A percentile compares a stretch with the other conserved stretches of the same genome.
Conservation (phyloP, 2,888 invertebrate species). For the Brachyopa scutellaris region DNA sequence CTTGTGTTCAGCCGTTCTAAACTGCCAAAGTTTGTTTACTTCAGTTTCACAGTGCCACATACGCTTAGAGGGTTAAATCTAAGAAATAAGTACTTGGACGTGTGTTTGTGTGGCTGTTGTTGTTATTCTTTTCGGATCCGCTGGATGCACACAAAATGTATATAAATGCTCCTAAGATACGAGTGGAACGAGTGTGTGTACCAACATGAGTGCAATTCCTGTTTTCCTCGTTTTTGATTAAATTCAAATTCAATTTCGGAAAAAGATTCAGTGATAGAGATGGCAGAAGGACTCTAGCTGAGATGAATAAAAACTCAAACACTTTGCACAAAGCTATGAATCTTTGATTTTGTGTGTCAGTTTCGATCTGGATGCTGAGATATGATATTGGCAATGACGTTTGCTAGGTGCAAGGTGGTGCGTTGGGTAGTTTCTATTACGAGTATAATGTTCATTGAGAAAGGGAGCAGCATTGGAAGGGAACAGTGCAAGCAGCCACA, state of each 20-base stretch:
- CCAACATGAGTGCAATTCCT: constrained; percentile 47
- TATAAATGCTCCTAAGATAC: not conserved
- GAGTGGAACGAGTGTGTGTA: not conserved
- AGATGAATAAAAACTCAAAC: constrained; percentile 58
- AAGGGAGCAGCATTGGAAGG: not conserved
- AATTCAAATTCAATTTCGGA: constrained; percentile 68
- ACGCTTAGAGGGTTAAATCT: constrained; percentile 66
- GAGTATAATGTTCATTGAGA: not conserved
- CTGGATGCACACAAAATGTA: constrained; percentile 9
- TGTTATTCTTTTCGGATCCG: not conserved
- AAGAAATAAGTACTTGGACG: constrained; percentile 61
- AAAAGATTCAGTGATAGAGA: constrained; percentile 39
- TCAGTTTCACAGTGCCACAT: constrained; percentile 63
- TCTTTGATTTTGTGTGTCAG: constrained; percentile 67
- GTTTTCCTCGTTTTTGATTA: constrained; percentile 63
- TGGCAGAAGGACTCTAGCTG: not conserved
- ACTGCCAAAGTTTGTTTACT: constrained; percentile 72
- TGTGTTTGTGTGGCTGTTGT: not conserved
- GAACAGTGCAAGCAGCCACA: not conserved
- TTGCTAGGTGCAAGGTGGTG: constrained; percentile 15
- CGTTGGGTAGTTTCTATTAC: too few species aligned
- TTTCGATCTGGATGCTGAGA: constrained; percentile 63
- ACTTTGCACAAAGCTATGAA: constrained; percentile 67
- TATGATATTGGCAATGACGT: constrained; percentile 60
- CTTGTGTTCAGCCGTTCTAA: constrained; percentile 54